phyloP scores from a whole-genome alignment of 2,888 invertebrate genomes.

The Teleiodes luculella region DNA sequence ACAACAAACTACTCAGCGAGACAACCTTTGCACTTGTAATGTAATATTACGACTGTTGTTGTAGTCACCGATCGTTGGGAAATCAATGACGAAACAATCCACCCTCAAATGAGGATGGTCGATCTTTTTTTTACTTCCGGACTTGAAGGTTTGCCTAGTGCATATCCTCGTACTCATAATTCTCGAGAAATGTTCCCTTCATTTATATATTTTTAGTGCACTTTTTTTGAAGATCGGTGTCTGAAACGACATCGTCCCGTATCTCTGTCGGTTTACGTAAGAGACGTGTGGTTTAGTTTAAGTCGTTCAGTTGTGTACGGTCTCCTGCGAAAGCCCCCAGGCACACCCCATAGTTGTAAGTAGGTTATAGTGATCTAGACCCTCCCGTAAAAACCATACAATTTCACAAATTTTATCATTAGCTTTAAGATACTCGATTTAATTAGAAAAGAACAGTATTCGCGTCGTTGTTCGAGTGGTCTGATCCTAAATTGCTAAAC shows the following conservation, averaged over 20 bases:
- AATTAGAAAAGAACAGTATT: constrained; percentile 47
- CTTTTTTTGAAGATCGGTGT: not conserved
- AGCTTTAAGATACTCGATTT: constrained; percentile 37
- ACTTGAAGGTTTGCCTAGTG: too few species aligned
- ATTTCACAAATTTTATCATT: constrained; percentile 30
- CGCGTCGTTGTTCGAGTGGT: constrained; percentile 37
- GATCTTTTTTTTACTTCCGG: too few species aligned
- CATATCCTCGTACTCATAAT: not conserved
- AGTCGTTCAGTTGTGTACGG: constrained; percentile 41
- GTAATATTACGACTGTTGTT: not conserved
- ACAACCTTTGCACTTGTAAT: constrained; percentile 31
- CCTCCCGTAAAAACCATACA: constrained; percentile 24
- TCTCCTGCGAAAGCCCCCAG: constrained; percentile 37
- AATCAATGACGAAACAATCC: too few species aligned
- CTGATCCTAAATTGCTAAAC: constrained; percentile 45
- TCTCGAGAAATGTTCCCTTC: constrained; percentile 15
- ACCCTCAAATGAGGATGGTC: too few species aligned
- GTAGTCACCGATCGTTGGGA: not conserved
- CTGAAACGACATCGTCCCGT: not conserved
- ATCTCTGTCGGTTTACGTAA: constrained; percentile 35
- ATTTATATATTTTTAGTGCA: not conserved
- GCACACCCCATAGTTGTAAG: constrained; percentile 59
- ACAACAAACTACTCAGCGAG: constrained; percentile 73
- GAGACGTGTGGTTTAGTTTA: constrained; percentile 50
- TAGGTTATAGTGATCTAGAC: constrained; percentile 52